Conservation (phyloP, 2,888 invertebrate species). For the Eulithis prunata region DNA sequence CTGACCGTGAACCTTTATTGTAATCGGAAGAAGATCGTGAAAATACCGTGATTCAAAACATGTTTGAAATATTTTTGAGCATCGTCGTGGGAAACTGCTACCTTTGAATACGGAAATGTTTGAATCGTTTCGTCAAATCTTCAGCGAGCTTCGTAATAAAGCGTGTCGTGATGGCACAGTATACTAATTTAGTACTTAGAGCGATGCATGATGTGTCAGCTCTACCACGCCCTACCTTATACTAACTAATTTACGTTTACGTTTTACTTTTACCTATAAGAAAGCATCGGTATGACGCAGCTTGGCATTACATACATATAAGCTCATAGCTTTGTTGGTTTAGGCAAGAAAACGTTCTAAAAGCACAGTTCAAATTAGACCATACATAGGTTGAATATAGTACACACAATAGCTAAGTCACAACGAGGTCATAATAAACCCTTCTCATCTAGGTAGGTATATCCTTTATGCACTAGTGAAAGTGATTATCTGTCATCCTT, state of each 20-base stretch:
- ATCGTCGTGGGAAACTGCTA: conserved; percentile 37
- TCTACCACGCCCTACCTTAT: not conserved
- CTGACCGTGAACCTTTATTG: conserved; percentile 69
- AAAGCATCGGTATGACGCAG: no score
- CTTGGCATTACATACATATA: no score
- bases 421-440: conserved; percentile 45
- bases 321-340: no score
- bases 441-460: conserved; percentile 58
- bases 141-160: conserved; percentile 42
- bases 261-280: no score
- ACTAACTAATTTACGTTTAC: not conserved
- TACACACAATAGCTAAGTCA: conserved; percentile 54
- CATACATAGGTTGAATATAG: not conserved
- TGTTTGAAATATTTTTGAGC: conserved; percentile 35
- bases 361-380: not conserved
- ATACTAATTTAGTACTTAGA: conserved; percentile 33
- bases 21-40: conserved; percentile 46
- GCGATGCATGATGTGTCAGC: not conserved
- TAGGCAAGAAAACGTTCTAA: not conserved
- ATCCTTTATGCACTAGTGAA: conserved; percentile 73
- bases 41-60: conserved; percentile 32
- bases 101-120: conserved; percentile 43
- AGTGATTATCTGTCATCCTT: conserved; percentile 69
- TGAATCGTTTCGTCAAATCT: conserved; percentile 40
- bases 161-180: conserved; percentile 49